Base-by-base conservation (phyloP, 2,797 vertebrate species). In the Macrochelys suwanniensis region DNA sequence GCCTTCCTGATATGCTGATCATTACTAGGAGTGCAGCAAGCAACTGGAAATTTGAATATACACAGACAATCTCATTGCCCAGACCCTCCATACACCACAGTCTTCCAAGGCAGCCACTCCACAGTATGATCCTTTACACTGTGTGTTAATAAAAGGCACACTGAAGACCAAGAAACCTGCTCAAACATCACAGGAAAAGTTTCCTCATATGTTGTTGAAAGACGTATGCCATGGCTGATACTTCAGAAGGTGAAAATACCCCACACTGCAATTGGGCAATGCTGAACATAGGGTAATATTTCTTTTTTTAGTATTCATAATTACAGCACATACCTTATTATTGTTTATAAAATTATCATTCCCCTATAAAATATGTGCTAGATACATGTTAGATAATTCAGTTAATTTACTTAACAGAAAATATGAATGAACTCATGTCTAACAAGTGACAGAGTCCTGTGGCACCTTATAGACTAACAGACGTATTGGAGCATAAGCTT, bases 51-150 rank as follows among this genome's bases (percentile, higher is more conserved):
- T 94, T 19, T 33, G 25, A 95, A 84, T 90, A 3, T 4, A 3
- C 0, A 0, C 13, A 59, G 68, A 65, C 82, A 89, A 7, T 61
- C n/a, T 79, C 31, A 53, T 85, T 0, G 1, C 33, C 76, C 68
- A 87, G 93, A 80, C 31, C 78, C 12, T 1, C 59, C 33, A 28
- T 81, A 61, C 33, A 83, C 31, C 31, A 84, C 74, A 86, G 37
- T 90, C 81, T 31, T 45, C 15, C 79, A 76, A 84, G 74, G 45
- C 45, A 31, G 21, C 11, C 68, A 23, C 21, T 12, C 9, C 37
- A 89, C 85, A 7, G 26, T 90, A 56, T 77, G 86, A 85, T 65
- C 90, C 96, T 89, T 90, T 53, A 93, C 81, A 81, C 93, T 82
- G 83, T 85, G 88, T 81, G 2, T 47, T 87, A 77, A 93, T 94